These are phyloP conservation scores for Jacana jacana DNA, from an alignment of 2,113 vertebrate genomes.

Conservation along the genomic window DNA sequence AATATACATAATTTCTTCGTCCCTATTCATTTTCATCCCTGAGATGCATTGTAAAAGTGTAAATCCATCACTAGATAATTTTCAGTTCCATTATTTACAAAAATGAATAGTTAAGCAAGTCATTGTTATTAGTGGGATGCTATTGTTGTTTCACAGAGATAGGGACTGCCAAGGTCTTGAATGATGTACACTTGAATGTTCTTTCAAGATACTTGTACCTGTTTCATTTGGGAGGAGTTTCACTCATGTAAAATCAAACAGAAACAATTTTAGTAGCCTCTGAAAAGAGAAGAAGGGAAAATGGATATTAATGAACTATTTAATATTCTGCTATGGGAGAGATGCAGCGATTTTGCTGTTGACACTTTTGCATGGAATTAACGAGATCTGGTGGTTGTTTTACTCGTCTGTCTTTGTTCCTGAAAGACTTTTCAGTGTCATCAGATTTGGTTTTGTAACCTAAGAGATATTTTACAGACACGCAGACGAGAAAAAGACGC, in stretches of 20 bases:
- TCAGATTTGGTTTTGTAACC: conserved; percentile 60
- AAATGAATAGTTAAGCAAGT: conserved; percentile 68
- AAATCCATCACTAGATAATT: conserved; percentile 69
- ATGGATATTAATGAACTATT: conserved; percentile 70
- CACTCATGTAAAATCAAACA: conserved; percentile 69
- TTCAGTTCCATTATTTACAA: conserved; percentile 66
- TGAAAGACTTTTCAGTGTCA: conserved; percentile 67
- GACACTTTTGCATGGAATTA: conserved; percentile 69
- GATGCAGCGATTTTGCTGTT: conserved; percentile 68
- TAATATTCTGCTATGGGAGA: conserved; percentile 62
- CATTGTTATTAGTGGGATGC: conserved; percentile 60
- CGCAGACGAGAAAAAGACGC: background rate
- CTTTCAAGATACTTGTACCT: conserved; percentile 68
- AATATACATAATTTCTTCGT: conserved; percentile 35
- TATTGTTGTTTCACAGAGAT: conserved; percentile 51
- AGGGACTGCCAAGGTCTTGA: conserved; percentile 61
- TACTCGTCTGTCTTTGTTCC: conserved; percentile 60
- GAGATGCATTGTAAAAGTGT: conserved; percentile 45
- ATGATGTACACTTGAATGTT: conserved; percentile 63
- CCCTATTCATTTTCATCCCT: conserved; percentile 48
- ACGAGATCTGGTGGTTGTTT: conserved; percentile 57
- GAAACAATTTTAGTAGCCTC: conserved; percentile 68
- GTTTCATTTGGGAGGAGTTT: conserved; percentile 66
- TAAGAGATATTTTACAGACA: conserved; percentile 51
- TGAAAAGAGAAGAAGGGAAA: conserved; percentile 62